These are phyloP conservation scores for Drosophila sp. DNA, from an alignment of 1,140 invertebrate genomes.

Conservation along the genomic window DNA sequence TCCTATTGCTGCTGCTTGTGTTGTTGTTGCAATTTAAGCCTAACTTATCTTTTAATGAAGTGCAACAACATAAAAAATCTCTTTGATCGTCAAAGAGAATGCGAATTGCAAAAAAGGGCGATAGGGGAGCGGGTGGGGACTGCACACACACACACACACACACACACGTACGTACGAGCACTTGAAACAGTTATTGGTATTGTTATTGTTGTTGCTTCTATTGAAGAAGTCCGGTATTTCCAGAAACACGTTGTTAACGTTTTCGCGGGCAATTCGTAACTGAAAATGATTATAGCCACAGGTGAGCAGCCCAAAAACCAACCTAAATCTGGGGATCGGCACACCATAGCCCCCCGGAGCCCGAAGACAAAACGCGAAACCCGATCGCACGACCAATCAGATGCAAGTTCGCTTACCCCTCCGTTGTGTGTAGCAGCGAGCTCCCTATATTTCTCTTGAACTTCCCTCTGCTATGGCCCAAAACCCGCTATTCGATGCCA, in stretches of 20 bases:
- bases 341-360: no score
- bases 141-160: slow-evolving; percentile 9
- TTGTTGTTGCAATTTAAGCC: slow-evolving; percentile 45
- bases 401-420: no score
- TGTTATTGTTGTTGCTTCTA: slow-evolving; percentile 26
- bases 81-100: slow-evolving; percentile 18
- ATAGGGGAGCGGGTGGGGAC: slow-evolving; percentile 2
- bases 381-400: no score
- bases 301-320: slow-evolving; percentile 37
- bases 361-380: no score
- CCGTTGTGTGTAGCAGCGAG: no score
- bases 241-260: slow-evolving; percentile 61
- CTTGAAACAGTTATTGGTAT: slow-evolving; percentile 9
- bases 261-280: slow-evolving; percentile 73
- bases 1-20: neutral
- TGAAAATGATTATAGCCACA: slow-evolving; percentile 43
- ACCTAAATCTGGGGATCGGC: slow-evolving; percentile 16
- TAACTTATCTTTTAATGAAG: slow-evolving; percentile 56
- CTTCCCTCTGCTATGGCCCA: no score
- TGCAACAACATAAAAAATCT: slow-evolving; percentile 34
- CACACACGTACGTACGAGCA: neutral
- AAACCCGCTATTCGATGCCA: no score
- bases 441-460: no score
- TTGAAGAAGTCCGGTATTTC: slow-evolving; percentile 38
- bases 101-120: neutral